Base-by-base conservation (phyloP, 2,797 vertebrate species). In the Chromobotia macracanthus region DNA sequence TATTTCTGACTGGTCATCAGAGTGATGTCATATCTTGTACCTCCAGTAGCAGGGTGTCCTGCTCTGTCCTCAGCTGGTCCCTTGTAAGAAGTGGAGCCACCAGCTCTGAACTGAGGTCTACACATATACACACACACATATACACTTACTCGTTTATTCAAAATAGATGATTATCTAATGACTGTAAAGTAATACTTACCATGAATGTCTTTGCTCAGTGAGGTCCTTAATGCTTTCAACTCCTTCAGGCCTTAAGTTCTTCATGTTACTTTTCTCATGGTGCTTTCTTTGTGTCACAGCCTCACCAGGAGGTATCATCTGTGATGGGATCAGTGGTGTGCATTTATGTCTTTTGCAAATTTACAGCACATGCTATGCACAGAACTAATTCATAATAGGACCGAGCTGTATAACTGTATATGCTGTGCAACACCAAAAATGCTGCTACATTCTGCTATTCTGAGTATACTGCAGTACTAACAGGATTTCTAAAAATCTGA, bases 11-110 rank as follows among this genome's bases (percentile, higher is more conserved):
- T 35, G 25, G 46, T n/a, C 77, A 70, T 87, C 79, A 87, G 65
- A 92, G 83, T 1, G 85, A 91, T 0, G 91, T 93, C 84, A 94
- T 86, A 25, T 94, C 93, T 84, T 94, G 92, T 38, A 94, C 90
- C 87, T 94, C 93, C 85, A 94, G 86, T 85, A 94, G 88, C 91
- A 94, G 92, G 84, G 93, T 93, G 5, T 95, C 93, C 86, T 94
- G 93, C 86, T 94, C 92, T 0, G 92, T 95, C 84, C 91, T 93
- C 84, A 94, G 87, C 85, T 94, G 92, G 88, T 94, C 93, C 35
- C 93, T 86, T 38, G 90, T 86, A 71, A 93, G 91, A 3, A 95
- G 93, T 19, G 87, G 89, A n/a, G 89, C 89, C 81, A 95, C 94
- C 72, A 95, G 87, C 71, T 95, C 93, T 3, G 93, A 90, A 83